phyloP scores from a whole-genome alignment of 2,797 vertebrate genomes.

The Arvicola amphibius region DNA sequence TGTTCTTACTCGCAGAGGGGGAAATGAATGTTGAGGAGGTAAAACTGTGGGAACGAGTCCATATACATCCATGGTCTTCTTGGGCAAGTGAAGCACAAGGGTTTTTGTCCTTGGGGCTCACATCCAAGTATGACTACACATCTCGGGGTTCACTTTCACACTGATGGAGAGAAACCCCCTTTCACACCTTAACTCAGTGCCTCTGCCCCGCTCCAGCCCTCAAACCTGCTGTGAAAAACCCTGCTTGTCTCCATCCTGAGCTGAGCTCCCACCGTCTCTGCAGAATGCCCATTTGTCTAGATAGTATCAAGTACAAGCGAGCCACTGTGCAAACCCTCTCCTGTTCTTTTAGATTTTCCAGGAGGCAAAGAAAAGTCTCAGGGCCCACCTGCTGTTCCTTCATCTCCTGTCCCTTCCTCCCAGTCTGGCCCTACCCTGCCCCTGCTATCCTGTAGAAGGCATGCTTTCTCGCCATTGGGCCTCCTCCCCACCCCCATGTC shows the following conservation, averaged over 20 bases:
- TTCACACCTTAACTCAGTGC: background rate
- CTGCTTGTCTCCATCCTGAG: background rate
- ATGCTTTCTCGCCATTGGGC: background rate
- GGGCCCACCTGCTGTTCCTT: background rate
- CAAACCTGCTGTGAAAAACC: background rate
- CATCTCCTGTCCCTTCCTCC: background rate
- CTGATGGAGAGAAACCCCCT: background rate
- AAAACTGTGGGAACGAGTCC: background rate
- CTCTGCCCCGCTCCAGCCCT: background rate
- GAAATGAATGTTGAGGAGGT: background rate
- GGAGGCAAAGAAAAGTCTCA: background rate
- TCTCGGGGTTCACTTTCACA: background rate
- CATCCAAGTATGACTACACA: background rate
- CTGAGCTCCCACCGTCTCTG: background rate
- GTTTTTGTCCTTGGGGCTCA: background rate
- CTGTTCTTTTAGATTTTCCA: background rate
- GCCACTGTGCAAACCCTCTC: background rate
- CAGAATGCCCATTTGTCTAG: background rate
- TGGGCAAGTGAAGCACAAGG: background rate
- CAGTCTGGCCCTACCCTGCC: background rate
- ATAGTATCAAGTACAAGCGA: background rate
- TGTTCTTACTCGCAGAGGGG: background rate
- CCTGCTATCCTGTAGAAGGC: background rate
- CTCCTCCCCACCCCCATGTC: background rate
- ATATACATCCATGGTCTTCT: background rate